These are phyloP conservation scores for Actinemys pallida DNA, from an alignment of 2,113 vertebrate genomes.

Conservation along the genomic window DNA sequence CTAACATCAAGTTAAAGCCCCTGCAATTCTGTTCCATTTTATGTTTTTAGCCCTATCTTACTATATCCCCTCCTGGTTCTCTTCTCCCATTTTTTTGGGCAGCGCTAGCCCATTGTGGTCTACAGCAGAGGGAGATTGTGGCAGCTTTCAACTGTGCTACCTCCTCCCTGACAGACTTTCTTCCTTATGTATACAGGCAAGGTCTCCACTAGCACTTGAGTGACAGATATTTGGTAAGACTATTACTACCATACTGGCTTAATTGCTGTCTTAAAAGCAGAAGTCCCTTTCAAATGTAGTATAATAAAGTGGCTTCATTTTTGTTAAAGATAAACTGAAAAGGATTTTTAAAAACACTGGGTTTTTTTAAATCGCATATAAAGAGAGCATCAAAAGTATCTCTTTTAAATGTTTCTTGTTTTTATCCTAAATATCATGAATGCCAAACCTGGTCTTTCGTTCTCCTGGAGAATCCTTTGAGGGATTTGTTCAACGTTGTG, in stretches of 20 bases:
- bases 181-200: not conserved
- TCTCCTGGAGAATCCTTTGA: not conserved
- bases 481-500: not conserved
- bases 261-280: not conserved
- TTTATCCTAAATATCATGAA: not conserved
- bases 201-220: not conserved
- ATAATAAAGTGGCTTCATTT: not conserved
- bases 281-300: not conserved
- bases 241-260: not conserved
- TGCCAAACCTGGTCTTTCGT: not conserved
- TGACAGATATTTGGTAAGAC: not conserved
- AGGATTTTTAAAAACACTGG: not conserved
- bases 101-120: not conserved
- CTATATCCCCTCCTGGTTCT: fast-evolving
- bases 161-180: not conserved
- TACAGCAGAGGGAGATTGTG: not conserved
- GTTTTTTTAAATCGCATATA: not conserved
- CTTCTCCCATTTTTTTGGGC: not conserved
- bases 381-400: not conserved
- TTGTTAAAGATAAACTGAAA: not conserved
- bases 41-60: not conserved
- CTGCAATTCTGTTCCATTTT: not conserved
- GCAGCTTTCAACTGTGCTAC: not conserved
- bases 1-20: fast-evolving
- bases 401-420: not conserved